phyloP scores from a whole-genome alignment of 2,113 vertebrate genomes.

The Macrotus californicus region DNA sequence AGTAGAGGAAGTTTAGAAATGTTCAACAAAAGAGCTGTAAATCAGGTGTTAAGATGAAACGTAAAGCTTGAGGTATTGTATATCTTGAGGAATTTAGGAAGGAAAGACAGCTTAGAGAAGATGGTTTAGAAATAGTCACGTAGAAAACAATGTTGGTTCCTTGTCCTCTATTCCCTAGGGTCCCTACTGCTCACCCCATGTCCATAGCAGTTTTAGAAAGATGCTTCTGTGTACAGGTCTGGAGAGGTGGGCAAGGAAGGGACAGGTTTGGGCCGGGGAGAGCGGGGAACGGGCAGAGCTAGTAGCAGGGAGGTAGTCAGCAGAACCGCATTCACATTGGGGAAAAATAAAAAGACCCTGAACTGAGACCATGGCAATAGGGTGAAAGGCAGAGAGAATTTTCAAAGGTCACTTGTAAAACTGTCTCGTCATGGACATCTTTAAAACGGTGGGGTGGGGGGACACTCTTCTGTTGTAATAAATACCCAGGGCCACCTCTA shows the following conservation, averaged over 20 bases:
- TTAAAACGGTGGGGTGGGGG: too few species aligned
- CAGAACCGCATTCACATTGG: neutral
- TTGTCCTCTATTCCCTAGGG: neutral
- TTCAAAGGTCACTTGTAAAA: neutral
- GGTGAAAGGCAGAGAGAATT: neutral
- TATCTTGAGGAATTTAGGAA: neutral
- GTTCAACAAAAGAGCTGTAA: neutral
- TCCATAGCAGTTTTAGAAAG: neutral
- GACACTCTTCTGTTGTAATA: too few species aligned
- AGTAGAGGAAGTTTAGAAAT: neutral
- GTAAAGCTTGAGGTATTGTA: neutral
- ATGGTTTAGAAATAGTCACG: neutral
- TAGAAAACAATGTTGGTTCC: neutral
- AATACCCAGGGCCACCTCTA: neutral
- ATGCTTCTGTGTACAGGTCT: neutral
- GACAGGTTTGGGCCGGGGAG: neutral
- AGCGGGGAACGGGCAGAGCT: too few species aligned
- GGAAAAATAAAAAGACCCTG: neutral
- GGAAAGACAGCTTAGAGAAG: neutral
- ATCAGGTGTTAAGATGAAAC: neutral
- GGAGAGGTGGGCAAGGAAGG: too few species aligned
- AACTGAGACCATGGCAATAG: neutral
- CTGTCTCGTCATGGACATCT: neutral
- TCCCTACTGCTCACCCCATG: neutral
- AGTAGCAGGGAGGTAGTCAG: neutral